Evolutionary conservation across 2,113 vertebrate genomes (phyloP).

Genomic region (Climacteris rufus): DNA sequence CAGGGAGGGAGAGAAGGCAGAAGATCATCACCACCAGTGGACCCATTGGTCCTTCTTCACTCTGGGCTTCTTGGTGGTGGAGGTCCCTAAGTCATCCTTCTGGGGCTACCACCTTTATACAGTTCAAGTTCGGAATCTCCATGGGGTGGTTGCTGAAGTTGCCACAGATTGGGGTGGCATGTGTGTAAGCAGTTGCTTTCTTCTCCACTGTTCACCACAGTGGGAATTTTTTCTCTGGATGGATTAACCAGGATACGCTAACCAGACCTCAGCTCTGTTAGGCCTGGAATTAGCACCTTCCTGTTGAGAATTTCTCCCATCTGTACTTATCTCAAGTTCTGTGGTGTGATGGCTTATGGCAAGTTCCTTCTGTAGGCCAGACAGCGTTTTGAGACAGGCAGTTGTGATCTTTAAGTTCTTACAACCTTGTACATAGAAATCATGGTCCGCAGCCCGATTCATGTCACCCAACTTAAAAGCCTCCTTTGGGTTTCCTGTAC

Average conservation of each 20-base stretch:
- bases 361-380: neutral
- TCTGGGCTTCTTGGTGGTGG: neutral
- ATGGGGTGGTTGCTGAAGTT: neutral
- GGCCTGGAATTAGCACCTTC: neutral
- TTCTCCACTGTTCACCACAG: fast-evolving
- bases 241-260: neutral
- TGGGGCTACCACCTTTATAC: neutral
- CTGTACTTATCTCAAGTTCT: neutral
- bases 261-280: neutral
- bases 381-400: neutral
- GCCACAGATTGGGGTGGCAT: neutral
- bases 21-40: neutral
- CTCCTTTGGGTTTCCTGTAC: neutral
- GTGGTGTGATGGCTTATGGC: neutral
- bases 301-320: neutral
- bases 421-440: neutral
- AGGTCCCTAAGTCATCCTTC: neutral
- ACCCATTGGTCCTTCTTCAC: neutral
- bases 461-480: neutral
- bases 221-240: neutral
- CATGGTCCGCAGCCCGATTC: neutral
- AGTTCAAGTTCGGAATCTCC: neutral
- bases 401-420: neutral
- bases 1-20: neutral
- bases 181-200: neutral